Conservation (phyloP, 2,113 vertebrate species). For the Melanerpes aurifrons region DNA sequence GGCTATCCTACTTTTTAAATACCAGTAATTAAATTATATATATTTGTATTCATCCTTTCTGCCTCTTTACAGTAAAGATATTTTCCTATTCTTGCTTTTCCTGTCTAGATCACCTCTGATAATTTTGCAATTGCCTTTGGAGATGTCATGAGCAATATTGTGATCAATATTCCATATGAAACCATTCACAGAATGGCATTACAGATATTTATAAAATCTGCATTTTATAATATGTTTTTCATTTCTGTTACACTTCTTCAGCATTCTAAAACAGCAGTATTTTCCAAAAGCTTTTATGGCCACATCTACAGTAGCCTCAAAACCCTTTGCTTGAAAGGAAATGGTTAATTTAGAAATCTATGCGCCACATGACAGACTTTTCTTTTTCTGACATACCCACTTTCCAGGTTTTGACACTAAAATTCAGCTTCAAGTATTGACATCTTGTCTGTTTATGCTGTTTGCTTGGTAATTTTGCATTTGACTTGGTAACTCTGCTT, state of each 20-base stretch:
- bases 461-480: neutral
- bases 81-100: neutral
- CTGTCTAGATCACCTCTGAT: neutral
- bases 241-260: neutral
- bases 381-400: neutral
- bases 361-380: neutral
- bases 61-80: neutral
- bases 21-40: constrained; percentile 32
- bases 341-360: neutral
- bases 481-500: neutral
- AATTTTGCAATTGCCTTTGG: neutral
- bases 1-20: constrained; percentile 39
- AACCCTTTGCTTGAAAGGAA: neutral
- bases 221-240: neutral
- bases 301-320: neutral
- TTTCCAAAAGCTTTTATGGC: neutral
- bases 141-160: neutral
- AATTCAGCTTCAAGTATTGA: neutral
- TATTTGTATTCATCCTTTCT: neutral
- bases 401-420: neutral
- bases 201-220: neutral
- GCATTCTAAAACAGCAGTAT: neutral
- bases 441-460: neutral
- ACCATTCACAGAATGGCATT: neutral
- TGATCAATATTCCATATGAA: neutral